Percentiles rank a stretch among this genome's conserved stretches.
These are phyloP conservation scores for Hemibagrus guttatus DNA, from an alignment of 2,797 vertebrate genomes.

Conservation along the genomic window DNA sequence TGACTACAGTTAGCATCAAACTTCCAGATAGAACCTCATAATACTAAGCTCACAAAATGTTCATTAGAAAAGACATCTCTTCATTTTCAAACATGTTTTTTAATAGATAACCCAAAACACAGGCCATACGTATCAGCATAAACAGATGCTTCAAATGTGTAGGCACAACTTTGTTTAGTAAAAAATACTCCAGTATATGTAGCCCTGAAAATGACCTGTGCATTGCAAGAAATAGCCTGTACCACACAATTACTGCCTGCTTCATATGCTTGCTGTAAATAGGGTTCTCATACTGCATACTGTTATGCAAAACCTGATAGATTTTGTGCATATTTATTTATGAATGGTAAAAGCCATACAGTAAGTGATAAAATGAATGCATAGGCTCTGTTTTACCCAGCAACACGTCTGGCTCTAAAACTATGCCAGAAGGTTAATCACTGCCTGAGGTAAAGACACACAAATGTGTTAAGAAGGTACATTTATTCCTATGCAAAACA, in stretches of 20 bases:
- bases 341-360: background rate
- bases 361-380: slow-evolving; percentile 10
- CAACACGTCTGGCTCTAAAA: slow-evolving; percentile 25
- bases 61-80: background rate
- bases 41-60: background rate
- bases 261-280: background rate
- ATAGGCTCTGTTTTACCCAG: slow-evolving; percentile 14
- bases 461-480: slow-evolving; percentile 39
- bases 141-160: background rate
- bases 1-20: background rate
- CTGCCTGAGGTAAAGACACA: slow-evolving; percentile 53
- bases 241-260: background rate
- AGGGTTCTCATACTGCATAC: background rate
- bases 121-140: background rate
- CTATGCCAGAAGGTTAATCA: slow-evolving; percentile 34
- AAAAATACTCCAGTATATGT: background rate
- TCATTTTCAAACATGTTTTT: background rate
- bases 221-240: background rate
- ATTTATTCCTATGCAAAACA: slow-evolving; percentile 28
- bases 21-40: background rate
- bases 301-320: background rate
- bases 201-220: background rate
- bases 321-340: background rate
- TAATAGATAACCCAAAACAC: background rate
- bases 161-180: background rate